Base-by-base conservation (phyloP, 2,797 vertebrate species). In the Hemitrygon akajei region DNA sequence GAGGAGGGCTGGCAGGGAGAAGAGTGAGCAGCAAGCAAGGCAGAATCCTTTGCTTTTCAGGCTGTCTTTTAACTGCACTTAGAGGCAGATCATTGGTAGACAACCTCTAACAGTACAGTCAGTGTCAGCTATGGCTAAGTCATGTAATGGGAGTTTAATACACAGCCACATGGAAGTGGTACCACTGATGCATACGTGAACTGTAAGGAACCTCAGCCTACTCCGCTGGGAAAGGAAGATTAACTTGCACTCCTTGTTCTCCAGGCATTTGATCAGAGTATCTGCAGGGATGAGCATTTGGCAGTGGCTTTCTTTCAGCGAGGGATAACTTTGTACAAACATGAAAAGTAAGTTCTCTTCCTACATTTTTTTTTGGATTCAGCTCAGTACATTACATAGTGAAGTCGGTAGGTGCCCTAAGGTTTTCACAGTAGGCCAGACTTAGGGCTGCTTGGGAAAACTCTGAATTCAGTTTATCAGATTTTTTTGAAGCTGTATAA, bases 301-400 rank as follows among this genome's bases (percentile, higher is more conserved):
- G 98, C 99, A 0, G 97, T 99, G 5, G 98, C 98, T 93, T 99
- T 99, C 96, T 99, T 99, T 97, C 99, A 99, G 94, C 97, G 98
- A 89, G 99, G 98, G 93, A 97, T 96, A 1, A 97, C 98, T 7
- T 97, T 97, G 94, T 97, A 97, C 96, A 97, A 3, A 95, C 98
- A 96, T 94, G 95, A 98, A 94, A 98, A 97, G 99, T 97, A 96
- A 97, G 98, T 95, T 40, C 3, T 40, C 76, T 93, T 75, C 6
- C 37, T 56, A 93, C 27, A 30, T 47, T 30, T 11, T 89, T 37
- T 47, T 69, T 69, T 89, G 63, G 60, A 37, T 60, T 69, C n/a
- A 4, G n/a, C 9, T 10, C 1, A 6, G 7, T n/a, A 87, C 4
- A 14, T 16, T 66, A 7, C 58, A 4, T 30, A 34, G 63, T 89